Evolutionary conservation across 2,113 vertebrate species (phyloP), one percentile per base, ranked within the genome.

Genomic region (Candoia aspera): DNA sequence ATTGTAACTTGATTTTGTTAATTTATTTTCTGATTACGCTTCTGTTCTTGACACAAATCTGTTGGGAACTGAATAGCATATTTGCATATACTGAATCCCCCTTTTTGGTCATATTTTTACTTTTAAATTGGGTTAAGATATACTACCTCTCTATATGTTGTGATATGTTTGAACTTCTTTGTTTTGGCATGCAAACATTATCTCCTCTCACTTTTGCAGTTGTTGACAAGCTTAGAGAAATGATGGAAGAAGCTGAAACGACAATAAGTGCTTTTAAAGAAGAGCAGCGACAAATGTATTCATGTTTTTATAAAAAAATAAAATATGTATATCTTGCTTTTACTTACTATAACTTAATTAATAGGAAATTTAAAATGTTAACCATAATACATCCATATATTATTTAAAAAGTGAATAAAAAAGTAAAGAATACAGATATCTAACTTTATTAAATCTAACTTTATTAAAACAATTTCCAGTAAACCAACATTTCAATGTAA

Each of bases 201-300:
- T 89, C 92, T 6, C 84, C 90, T 59, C 46, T 95, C 94, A 91
- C 84, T 19, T 90, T 96, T 95, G 88, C 53, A 99, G 99, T 98
- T 97, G 97, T 99, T 95, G 98, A 98, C 93, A 98, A 97, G 95
- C 97, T 99, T 49, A 97, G 98, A 96, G 98, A 98, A 97, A 98
- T 98, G 95, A 99, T 99, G 98, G 98, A 98, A 93, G 98, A 99
- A 96, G 97, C 97, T 96, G 99, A 99, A 98, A 98, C 96, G 92
- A 97, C 98, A 86, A 98, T 99, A 91, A 98, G 92, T 92, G 92
- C 94, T 92, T 97, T 99, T 92, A 99, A 99, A 97, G 98, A 98
- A 96, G 97, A 98, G 12, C 98, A 99, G 92, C 97, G 97, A 15
- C 96, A 96, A 93, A 97, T 97, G 99, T 99, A 98, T 95, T 62